Percentiles rank a stretch among this genome's conserved stretches.
Evolutionary conservation across 2,888 invertebrate genomes (phyloP).

Genomic region (Parnassius mnemosyne): DNA sequence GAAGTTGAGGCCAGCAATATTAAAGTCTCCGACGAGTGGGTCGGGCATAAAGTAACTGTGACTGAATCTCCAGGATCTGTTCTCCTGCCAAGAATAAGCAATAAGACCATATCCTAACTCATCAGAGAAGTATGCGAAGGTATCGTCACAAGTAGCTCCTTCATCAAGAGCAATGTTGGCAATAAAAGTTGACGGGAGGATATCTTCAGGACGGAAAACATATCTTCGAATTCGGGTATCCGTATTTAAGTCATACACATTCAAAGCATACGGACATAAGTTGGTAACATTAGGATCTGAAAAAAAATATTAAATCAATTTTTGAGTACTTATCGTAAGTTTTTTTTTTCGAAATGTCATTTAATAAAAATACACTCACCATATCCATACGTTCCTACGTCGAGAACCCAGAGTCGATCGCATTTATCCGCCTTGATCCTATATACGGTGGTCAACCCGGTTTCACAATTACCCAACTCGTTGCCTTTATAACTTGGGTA

Average conservation of each 20-base stretch:
- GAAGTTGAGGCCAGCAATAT: constrained; percentile 89
- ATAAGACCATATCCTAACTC: constrained; percentile 91
- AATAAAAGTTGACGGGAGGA: constrained; percentile 88
- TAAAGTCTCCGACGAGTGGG: constrained; percentile 88
- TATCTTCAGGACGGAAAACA: constrained; percentile 85
- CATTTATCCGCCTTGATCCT: constrained; percentile 89
- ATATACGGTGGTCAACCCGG: constrained; percentile 88
- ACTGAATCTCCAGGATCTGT: constrained; percentile 89
- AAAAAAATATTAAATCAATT: constrained; percentile 32
- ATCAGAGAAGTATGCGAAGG: constrained; percentile 89
- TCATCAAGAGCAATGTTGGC: constrained; percentile 93
- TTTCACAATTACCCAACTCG: constrained; percentile 87
- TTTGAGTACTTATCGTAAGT: not conserved
- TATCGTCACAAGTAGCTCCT: constrained; percentile 86
- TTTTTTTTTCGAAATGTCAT: constrained; percentile 2
- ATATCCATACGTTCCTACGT: constrained; percentile 91
- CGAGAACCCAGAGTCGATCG: constrained; percentile 90
- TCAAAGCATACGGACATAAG: constrained; percentile 89
- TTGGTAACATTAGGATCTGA: constrained; percentile 81
- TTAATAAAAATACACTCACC: constrained; percentile 57
- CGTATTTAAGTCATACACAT: constrained; percentile 88
- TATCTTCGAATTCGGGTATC: constrained; percentile 85
- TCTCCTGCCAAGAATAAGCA: constrained; percentile 87
- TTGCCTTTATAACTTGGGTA: constrained; percentile 89
- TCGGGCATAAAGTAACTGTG: constrained; percentile 92